These are phyloP conservation scores for Vireo griseus DNA, from an alignment of 2,797 vertebrate genomes.

Conservation along the genomic window DNA sequence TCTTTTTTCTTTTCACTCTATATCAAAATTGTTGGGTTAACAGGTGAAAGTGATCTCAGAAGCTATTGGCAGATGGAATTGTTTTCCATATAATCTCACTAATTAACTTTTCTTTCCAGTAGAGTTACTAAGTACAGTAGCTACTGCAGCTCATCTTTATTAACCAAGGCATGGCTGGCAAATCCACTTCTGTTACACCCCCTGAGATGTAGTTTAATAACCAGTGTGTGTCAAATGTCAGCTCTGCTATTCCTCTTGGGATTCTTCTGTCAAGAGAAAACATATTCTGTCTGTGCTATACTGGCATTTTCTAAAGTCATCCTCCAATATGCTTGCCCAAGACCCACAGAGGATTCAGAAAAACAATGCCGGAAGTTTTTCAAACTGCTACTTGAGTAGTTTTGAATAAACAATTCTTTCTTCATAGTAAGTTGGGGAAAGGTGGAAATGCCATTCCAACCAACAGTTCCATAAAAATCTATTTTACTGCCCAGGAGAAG, in stretches of 20 bases:
- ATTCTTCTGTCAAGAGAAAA: background rate
- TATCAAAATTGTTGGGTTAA: background rate
- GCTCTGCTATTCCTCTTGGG: background rate
- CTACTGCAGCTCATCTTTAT: background rate
- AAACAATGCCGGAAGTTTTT: background rate
- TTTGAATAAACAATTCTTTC: background rate
- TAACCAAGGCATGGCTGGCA: background rate
- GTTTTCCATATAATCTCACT: background rate
- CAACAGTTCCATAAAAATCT: background rate
- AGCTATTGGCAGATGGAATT: background rate
- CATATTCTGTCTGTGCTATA: background rate
- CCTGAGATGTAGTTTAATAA: background rate
- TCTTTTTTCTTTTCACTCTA: background rate
- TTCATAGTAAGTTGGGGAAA: background rate
- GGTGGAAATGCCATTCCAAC: background rate
- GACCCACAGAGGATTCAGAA: background rate
- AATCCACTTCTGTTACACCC: background rate
- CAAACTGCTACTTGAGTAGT: background rate
- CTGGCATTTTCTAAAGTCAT: background rate
- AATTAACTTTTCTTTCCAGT: slow-evolving; percentile 25
- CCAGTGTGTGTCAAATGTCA: background rate
- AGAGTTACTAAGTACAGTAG: background rate
- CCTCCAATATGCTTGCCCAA: background rate
- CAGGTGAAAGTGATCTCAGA: background rate
- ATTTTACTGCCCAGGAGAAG: background rate